A percentile compares a stretch with the other conserved stretches of the same genome.
Conservation (phyloP, 2,888 invertebrate species). For the Galerucella calmariensis region DNA sequence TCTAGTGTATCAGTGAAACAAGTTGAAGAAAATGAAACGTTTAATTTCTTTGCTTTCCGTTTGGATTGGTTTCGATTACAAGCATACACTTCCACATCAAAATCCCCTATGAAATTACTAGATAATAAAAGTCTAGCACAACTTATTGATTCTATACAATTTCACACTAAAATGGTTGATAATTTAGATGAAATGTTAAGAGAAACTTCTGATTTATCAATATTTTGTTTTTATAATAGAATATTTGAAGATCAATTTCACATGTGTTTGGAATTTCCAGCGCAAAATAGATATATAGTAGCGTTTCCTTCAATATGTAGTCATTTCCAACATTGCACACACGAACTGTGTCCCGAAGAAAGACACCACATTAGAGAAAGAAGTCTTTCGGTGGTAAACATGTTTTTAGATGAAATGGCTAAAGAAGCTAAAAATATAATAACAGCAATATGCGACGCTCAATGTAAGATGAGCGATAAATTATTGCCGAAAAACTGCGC, state of each 20-base stretch:
- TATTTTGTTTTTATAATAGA: conserved; percentile 97
- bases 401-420: conserved; percentile 98
- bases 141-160: conserved; percentile 93
- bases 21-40: conserved; percentile 95
- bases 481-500: conserved; percentile 96
- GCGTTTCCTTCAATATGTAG: conserved; percentile 98
- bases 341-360: conserved; percentile 98
- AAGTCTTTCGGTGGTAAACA: conserved; percentile 94
- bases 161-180: conserved; percentile 98
- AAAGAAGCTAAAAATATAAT: conserved; percentile 99
- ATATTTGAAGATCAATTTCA: conserved; percentile 98
- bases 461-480: conserved; percentile 96
- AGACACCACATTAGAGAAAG: conserved; percentile 95
- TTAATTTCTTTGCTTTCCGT: conserved; percentile 94
- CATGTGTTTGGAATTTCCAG: conserved; percentile 98
- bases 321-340: conserved; percentile 97
- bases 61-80: conserved; percentile 96
- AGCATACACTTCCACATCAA: conserved; percentile 89
- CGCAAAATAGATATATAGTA: conserved; percentile 97
- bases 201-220: conserved; percentile 96
- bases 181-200: conserved; percentile 95
- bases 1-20: conserved; percentile 89
- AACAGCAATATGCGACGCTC: conserved; percentile 98
- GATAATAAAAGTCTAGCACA: conserved; percentile 90
- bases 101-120: conserved; percentile 80